These are phyloP conservation scores for Aphrocallistes beatrix DNA, from an alignment of 37 sponge, comb jelly and placozoan species.

Conservation along the genomic window DNA sequence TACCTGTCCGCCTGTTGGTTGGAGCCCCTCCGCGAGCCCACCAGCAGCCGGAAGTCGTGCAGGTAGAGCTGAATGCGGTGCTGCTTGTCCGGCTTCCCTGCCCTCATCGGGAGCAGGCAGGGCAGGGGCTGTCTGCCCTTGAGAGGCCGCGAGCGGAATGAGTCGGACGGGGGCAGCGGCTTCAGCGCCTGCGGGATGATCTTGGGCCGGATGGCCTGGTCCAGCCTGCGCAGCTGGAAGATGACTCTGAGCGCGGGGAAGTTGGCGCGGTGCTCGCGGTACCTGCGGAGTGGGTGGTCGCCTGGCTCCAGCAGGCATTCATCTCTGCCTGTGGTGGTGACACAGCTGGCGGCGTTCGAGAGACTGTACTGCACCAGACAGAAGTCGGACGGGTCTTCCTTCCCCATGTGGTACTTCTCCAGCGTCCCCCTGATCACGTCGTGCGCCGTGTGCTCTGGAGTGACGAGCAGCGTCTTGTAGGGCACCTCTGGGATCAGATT, in stretches of 20 bases:
- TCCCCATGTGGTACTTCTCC: slow-evolving; percentile 36
- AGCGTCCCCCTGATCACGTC: slow-evolving; percentile 41
- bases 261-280: slow-evolving; percentile 5
- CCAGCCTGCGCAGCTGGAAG: slow-evolving; percentile 37
- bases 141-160: neutral
- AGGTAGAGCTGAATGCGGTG: neutral
- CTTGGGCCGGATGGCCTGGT: neutral
- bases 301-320: slow-evolving; percentile 32
- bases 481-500: slow-evolving; percentile 45
- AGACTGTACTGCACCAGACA: slow-evolving; percentile 45
- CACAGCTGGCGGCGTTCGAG: neutral
- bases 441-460: slow-evolving; percentile 24
- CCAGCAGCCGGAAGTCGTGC: neutral
- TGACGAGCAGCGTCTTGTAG: slow-evolving; percentile 44
- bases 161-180: slow-evolving; percentile 19
- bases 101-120: neutral
- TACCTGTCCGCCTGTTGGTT: neutral
- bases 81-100: neutral
- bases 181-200: neutral
- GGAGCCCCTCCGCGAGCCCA: neutral
- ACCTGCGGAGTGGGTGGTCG: slow-evolving; percentile 30
- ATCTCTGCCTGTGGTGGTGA: neutral
- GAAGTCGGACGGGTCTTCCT: slow-evolving; percentile 36
- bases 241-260: slow-evolving; percentile 20
- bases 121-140: neutral